Percentiles rank a stretch among this genome's conserved stretches.
Evolutionary conservation across 2,113 vertebrate genomes (phyloP).

Genomic region (Gallinago jamesoni): DNA sequence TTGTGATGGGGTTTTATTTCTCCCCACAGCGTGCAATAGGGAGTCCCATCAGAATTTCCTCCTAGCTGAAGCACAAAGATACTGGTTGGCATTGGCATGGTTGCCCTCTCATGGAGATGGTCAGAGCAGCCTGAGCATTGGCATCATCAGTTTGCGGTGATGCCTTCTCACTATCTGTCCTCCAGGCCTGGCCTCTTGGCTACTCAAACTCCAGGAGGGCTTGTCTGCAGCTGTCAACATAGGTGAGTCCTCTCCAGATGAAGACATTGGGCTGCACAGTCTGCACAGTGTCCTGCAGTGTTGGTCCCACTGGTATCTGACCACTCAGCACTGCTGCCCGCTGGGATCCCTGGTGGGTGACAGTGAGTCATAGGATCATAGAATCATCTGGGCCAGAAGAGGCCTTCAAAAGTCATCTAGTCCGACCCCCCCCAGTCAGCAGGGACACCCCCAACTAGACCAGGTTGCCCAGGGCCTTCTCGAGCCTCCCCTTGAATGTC

Average conservation of each 20-base stretch:
- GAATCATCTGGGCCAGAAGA: no score
- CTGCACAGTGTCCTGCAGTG: fast-evolving
- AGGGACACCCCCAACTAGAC: no score
- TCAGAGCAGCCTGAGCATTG: fast-evolving
- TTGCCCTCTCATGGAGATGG: not conserved
- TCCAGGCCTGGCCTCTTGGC: not conserved
- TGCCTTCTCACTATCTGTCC: not conserved
- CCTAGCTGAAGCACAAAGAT: not conserved
- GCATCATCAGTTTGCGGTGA: not conserved
- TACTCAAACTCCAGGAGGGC: not conserved
- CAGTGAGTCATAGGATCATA: fast-evolving
- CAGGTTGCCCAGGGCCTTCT: no score
- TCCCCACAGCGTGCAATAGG: fast-evolving
- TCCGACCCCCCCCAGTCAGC: no score
- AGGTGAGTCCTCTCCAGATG: not conserved
- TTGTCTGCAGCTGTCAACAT: not conserved
- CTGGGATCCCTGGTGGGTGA: not conserved
- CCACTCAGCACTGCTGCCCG: not conserved
- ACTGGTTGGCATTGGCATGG: not conserved
- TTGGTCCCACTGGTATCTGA: not conserved
- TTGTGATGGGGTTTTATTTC: not conserved
- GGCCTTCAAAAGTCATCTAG: no score
- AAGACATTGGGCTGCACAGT: not conserved
- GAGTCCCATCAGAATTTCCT: not conserved
- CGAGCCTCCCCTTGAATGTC: no score